Conservation (phyloP, 1,140 invertebrate species). For the Apis mellifera region DNA sequence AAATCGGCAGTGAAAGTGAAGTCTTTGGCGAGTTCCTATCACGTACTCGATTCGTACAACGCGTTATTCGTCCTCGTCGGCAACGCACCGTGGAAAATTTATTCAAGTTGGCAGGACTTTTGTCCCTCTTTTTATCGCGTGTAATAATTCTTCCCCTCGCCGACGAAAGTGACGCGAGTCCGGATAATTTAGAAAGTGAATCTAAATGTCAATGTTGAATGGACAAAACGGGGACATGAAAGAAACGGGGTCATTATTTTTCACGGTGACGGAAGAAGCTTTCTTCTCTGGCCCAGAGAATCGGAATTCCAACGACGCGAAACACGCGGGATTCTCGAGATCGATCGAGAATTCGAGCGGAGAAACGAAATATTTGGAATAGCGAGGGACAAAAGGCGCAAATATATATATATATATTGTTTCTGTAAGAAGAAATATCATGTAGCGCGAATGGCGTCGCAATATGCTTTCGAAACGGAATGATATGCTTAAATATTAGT, state of each 20-base stretch:
- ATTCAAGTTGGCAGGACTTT: not conserved
- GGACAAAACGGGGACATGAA: not conserved
- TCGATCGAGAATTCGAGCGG: not conserved
- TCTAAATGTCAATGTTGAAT: not conserved
- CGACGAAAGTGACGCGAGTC: not conserved
- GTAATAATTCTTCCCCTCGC: too few relatives aligned
- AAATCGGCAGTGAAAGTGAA: constrained; percentile 45
- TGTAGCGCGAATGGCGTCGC: not conserved
- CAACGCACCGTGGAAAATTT: constrained; percentile 15
- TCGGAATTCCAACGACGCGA: constrained; percentile 1
- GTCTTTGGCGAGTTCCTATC: not conserved
- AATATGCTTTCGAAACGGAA: not conserved
- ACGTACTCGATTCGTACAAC: not conserved
- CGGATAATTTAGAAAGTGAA: not conserved
- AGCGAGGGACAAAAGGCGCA: not conserved
- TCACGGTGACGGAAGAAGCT: not conserved
- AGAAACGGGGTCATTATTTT: not conserved
- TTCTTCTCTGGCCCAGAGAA: not conserved
- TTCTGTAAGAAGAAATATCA: not conserved
- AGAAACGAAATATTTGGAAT: not conserved
- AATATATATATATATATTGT: not conserved
- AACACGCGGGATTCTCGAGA: not conserved
- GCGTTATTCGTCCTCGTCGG: constrained; percentile 21
- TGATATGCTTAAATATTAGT: not conserved
- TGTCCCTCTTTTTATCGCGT: not conserved